Conservation (phyloP, 1,140 invertebrate genomes). For the Lysiphlebus fabarum region DNA sequence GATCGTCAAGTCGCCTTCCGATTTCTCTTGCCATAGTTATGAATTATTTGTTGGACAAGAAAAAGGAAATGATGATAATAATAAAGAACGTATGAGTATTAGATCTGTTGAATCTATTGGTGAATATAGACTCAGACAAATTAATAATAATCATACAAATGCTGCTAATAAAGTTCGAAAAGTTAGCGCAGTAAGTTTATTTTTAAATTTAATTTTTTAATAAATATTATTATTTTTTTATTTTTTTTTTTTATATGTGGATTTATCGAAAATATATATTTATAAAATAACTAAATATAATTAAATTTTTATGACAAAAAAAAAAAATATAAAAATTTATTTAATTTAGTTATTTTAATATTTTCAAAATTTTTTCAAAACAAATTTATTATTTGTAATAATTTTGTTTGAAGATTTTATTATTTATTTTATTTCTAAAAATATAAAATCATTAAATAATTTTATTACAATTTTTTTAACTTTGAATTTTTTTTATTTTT, state of each 20-base stretch:
- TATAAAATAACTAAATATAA: background rate
- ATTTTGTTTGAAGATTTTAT: too few species aligned
- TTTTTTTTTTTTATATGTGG: too few species aligned
- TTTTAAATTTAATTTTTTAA: too few species aligned
- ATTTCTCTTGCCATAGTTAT: slow-evolving; percentile 85
- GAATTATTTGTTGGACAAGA: slow-evolving; percentile 85
- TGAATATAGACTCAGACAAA: slow-evolving; percentile 68
- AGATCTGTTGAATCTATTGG: slow-evolving; percentile 83
- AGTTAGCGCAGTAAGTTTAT: slow-evolving; percentile 82
- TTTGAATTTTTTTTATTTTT: too few species aligned
- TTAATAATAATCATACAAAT: slow-evolving; percentile 50
- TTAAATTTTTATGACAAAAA: too few species aligned
- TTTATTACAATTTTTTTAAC: too few species aligned
- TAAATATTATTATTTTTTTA: too few species aligned
- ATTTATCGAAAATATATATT: too few species aligned
- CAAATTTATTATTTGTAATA: too few species aligned
- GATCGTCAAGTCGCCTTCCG: slow-evolving; percentile 80
- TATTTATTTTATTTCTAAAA: too few species aligned
- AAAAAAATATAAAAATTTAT: background rate
- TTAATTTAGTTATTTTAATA: background rate
- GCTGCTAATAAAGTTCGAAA: slow-evolving; percentile 72
- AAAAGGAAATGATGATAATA: slow-evolving; percentile 79
- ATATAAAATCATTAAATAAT: too few species aligned
- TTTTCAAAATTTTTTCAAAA: too few species aligned
- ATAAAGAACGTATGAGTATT: slow-evolving; percentile 88